These are phyloP conservation scores for Agrotis clavis DNA, from an alignment of 2,888 invertebrate species.

Conservation along the genomic window DNA sequence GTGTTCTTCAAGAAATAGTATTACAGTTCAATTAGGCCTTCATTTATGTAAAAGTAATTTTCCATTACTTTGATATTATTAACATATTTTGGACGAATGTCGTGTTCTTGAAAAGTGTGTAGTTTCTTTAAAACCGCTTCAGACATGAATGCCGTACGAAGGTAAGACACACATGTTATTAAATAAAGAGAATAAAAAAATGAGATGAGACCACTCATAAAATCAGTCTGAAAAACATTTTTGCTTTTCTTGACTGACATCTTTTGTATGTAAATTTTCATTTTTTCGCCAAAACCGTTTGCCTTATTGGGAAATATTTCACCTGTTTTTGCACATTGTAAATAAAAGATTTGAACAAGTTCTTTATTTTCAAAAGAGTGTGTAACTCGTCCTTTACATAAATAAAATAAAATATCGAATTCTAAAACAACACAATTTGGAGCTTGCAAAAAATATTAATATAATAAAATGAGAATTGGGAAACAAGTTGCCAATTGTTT, in stretches of 20 bases:
- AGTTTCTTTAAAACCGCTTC: too few relatives aligned
- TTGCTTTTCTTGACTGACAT: slow-evolving; percentile 29
- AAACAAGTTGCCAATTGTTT: background rate
- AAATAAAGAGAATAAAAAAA: background rate
- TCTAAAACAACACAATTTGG: background rate
- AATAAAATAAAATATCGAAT: background rate
- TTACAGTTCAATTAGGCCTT: too few relatives aligned
- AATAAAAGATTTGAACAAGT: background rate
- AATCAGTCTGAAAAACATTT: background rate
- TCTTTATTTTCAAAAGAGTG: background rate
- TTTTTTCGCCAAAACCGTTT: slow-evolving; percentile 25
- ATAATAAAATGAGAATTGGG: background rate
- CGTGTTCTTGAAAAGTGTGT: too few relatives aligned
- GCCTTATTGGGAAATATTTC: slow-evolving; percentile 39
- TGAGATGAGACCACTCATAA: background rate
- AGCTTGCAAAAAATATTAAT: too few relatives aligned
- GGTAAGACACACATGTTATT: too few relatives aligned
- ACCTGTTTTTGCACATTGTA: slow-evolving; percentile 20
- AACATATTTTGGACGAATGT: too few relatives aligned
- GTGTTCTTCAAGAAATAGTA: too few relatives aligned
- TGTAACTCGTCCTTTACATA: slow-evolving; percentile 1
- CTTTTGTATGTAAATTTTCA: slow-evolving; percentile 27
- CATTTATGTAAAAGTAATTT: too few relatives aligned
- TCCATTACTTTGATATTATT: too few relatives aligned
- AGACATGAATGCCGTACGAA: background rate